Evolutionary conservation across 2,888 invertebrate genomes (phyloP), one percentile per base, ranked within the genome.

Genomic region (Orchestes rusci): DNA sequence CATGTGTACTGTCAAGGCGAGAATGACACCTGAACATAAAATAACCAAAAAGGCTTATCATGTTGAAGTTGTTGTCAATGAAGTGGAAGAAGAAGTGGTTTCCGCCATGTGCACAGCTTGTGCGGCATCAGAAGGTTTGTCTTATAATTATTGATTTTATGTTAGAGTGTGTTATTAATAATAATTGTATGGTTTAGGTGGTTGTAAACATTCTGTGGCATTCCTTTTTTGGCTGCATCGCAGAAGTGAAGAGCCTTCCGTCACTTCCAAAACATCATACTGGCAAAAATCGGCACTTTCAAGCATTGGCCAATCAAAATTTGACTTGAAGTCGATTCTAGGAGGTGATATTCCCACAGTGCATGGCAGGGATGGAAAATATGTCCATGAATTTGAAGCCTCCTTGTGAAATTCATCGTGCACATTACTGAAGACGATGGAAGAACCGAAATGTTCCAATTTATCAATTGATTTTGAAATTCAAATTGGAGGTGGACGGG

Each of bases 1-100:
- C 10, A 7, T 7, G 12, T 31, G 31, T 12, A 31, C 12, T 31
- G 31, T 31, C 10, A 7, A 31, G 12, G 31, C 10, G 7, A 7
- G 13, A 31, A 31, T 31, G 7, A 31, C 31, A 31, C 31, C 31
- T 12, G 31, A 31, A 31, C 31, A 31, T 31, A 31, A 31, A 31
- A 12, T 31, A 12, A 7, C 8, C 10, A 31, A 31, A 31, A 12
- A 12, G 10, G 31, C 31, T 7, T 31, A 31, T 12, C 10, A 31
- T 12, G 12, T 31, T 7, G 31, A 7, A 7, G 31, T 31, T n/a
- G 31, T 12, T 31, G 13, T 31, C 7, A 12, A 31, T 31, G 31
- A 31, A 12, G 12, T n/a, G 13, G 12, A 31, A 7, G 31, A 31
- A 31, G 12, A 31, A 31, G 12, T 31, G 7, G n/a, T 31, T 7